Base-by-base conservation (phyloP, 2,797 vertebrate species). In the Pseudomugil tenellus region DNA sequence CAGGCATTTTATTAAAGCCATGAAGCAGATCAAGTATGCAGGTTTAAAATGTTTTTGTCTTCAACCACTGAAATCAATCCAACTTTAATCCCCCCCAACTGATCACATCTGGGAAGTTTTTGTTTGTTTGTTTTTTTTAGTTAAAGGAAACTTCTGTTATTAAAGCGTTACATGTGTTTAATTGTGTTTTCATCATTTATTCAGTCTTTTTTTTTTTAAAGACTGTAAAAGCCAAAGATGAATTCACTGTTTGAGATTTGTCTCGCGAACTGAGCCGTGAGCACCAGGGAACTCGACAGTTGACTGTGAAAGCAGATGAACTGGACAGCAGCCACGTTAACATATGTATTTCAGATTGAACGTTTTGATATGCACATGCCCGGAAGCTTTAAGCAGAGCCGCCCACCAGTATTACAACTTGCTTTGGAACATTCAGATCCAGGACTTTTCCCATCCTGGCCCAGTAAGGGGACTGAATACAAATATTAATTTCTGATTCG, bases 221-320 rank as follows among this genome's bases (percentile, higher is more conserved):
- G 66, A 83, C 41, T 75, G 34, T 25, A 43, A 39, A 80, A 74
- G 80, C 85, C 85, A 91, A 89, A 89, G 81, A 89, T 83, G 68
- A 84, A 77, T 79, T 68, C 72, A 64, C 48, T 23, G n/a, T 76
- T 81, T 85, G 12, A 66, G 34, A 81, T 81, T 79, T 71, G 81
- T 79, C 76, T 71, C 46, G 26, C 71, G 48, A 64, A 35, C 76
- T 65, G 28, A 81, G 70, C 76, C 65, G 70, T 70, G 55, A 76
- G 43, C 63, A 70, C 64, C 64, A 84, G 71, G 65, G 59, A 80
- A 61, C 64, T 77, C n/a, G 4, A 19, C 53, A 35, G 67, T 46
- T 32, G 48, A 68, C 60, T 83, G 61, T 79, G 46, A 71, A 52
- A 70, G 35, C 14, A 57, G 59, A 72, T 57, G 31, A 57, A 60